phyloP scores from a whole-genome alignment of 2,888 invertebrate species.

The Timandra comae region DNA sequence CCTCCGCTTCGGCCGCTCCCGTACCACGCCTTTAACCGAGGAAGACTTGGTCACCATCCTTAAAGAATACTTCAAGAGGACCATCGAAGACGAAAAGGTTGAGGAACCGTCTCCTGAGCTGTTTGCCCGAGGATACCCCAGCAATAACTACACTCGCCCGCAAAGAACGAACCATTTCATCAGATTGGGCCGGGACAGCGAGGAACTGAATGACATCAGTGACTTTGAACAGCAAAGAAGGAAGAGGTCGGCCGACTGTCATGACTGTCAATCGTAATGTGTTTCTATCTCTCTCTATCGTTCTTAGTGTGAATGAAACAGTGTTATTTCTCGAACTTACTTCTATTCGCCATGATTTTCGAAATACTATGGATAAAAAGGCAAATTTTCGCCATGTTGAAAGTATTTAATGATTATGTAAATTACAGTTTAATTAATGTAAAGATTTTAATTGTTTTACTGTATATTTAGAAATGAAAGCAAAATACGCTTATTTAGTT shows the following conservation, averaged over 20 bases:
- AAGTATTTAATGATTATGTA: too few relatives aligned
- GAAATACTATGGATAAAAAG: too few relatives aligned
- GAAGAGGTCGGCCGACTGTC: conserved; percentile 52
- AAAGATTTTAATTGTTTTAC: too few relatives aligned
- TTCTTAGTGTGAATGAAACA: too few relatives aligned
- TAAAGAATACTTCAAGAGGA: conserved; percentile 59
- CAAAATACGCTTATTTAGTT: too few relatives aligned
- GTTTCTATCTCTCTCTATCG: background rate
- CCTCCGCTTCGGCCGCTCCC: conserved; percentile 61
- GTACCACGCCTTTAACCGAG: conserved; percentile 47
- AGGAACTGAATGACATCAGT: conserved; percentile 49
- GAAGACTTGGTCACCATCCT: conserved; percentile 59
- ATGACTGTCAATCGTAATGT: conserved; percentile 57
- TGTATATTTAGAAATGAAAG: too few relatives aligned
- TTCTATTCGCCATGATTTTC: too few relatives aligned
- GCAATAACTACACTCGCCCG: conserved; percentile 36
- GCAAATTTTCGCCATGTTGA: too few relatives aligned
- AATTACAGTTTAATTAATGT: too few relatives aligned
- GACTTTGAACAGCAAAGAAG: conserved; percentile 41
- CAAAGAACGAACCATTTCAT: conserved; percentile 63
- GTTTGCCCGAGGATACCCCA: conserved; percentile 44
- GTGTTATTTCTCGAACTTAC: too few relatives aligned
- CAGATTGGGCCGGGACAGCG: conserved; percentile 61
- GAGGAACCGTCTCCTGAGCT: conserved; percentile 43
- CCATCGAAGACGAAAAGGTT: conserved; percentile 43